phyloP scores from a whole-genome alignment of 2,888 invertebrate species.

The Argyresthia goedartella region DNA sequence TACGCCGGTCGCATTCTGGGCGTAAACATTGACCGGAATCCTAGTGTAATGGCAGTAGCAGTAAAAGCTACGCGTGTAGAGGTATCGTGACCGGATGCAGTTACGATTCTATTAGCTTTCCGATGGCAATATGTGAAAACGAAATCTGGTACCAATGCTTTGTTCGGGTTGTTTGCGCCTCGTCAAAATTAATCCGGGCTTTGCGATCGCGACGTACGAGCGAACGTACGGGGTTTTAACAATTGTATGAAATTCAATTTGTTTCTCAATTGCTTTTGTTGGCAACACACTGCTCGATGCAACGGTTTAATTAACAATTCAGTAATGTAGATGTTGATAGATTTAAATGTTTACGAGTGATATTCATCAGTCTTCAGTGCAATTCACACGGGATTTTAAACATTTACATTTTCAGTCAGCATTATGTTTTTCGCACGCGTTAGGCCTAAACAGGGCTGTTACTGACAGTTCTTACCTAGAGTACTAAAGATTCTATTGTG shows the following conservation, averaged over 20 bases:
- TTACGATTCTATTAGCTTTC: conserved; percentile 47
- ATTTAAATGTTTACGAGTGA: no score
- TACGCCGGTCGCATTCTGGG: conserved; percentile 25
- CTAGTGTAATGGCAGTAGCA: conserved; percentile 22
- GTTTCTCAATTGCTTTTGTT: not conserved
- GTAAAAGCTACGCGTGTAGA: conserved; percentile 30
- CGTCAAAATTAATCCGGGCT: conserved; percentile 20
- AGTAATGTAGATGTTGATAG: no score
- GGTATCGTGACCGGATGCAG: conserved; percentile 44
- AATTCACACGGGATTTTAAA: no score
- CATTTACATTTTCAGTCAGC: no score
- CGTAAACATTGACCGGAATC: conserved; percentile 39
- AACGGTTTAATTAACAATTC: no score
- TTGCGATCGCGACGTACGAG: not conserved
- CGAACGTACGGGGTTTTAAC: not conserved
- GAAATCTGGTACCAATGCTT: conserved; percentile 27
- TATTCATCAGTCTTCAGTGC: no score
- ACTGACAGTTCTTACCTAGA: no score
- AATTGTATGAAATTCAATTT: not conserved
- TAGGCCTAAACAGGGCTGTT: no score
- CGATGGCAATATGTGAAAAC: conserved; percentile 39
- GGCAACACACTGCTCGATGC: no score
- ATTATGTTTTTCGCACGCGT: no score
- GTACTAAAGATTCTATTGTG: no score
- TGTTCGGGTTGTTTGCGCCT: conserved; percentile 8